Evolutionary conservation across 2,888 invertebrate species (phyloP).

Genomic region (Parochlus steinenii): DNA sequence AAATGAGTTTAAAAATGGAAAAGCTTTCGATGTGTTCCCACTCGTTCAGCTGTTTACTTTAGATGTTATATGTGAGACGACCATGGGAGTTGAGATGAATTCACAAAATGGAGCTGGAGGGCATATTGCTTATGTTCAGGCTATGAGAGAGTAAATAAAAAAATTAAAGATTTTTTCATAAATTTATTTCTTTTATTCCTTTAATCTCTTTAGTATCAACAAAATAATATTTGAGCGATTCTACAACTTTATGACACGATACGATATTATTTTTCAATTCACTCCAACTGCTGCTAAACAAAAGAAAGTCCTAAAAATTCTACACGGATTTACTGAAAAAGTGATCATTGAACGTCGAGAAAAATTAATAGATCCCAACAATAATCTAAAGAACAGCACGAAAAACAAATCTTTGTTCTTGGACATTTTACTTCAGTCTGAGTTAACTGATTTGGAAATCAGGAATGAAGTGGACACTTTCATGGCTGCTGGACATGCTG

Average conservation of each 20-base stretch:
- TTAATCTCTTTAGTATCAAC: slow-evolving; percentile 1
- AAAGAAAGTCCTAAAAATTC: slow-evolving; percentile 20
- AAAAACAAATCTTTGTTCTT: slow-evolving; percentile 41
- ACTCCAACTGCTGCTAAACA: slow-evolving; percentile 3
- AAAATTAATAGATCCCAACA: slow-evolving; percentile 11
- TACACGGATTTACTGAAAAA: slow-evolving; percentile 30
- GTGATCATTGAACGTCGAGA: slow-evolving; percentile 27
- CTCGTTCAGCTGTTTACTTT: slow-evolving; percentile 36
- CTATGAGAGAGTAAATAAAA: slow-evolving; percentile 44
- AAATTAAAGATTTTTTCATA: slow-evolving; percentile 8
- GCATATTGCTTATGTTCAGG: slow-evolving; percentile 53
- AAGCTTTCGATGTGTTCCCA: slow-evolving; percentile 38
- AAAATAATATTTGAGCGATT: slow-evolving; percentile 25
- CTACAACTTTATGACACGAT: slow-evolving; percentile 17
- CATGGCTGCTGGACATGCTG: slow-evolving; percentile 38
- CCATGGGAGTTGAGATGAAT: slow-evolving; percentile 64
- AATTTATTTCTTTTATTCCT: background rate
- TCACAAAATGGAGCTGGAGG: slow-evolving; percentile 52
- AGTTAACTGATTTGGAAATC: slow-evolving; percentile 34
- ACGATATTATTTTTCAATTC: slow-evolving; percentile 2
- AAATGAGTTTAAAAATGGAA: slow-evolving; percentile 23
- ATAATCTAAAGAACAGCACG: slow-evolving; percentile 16
- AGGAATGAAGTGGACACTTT: slow-evolving; percentile 46
- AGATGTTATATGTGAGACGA: slow-evolving; percentile 48
- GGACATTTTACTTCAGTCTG: slow-evolving; percentile 37